Evolutionary conservation across 1,140 invertebrate species (phyloP).

Genomic region (Pseudomyrmex flavicornis): DNA sequence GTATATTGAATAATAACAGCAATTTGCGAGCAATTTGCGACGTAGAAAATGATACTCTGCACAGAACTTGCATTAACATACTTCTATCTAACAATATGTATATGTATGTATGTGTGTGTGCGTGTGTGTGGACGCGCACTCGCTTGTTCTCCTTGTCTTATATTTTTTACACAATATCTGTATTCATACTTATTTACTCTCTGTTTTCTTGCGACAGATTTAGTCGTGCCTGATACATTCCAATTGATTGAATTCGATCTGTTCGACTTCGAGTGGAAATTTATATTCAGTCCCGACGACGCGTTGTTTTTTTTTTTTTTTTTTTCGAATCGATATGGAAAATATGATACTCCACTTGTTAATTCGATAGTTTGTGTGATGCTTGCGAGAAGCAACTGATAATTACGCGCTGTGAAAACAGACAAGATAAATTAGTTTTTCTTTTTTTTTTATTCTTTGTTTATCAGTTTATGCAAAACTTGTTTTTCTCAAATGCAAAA

Average conservation of each 20-base stretch:
- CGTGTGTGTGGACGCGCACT: no score
- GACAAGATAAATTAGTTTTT: not conserved
- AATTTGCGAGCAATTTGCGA: constrained; percentile 15
- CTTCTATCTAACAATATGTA: not conserved
- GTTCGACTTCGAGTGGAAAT: not conserved
- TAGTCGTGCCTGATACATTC: not conserved
- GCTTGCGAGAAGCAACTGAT: not conserved
- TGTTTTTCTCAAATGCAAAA: not conserved
- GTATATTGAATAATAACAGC: not conserved
- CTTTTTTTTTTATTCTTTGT: no score
- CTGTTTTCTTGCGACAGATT: not conserved
- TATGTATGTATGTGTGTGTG: no score
- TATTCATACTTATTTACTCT: not conserved
- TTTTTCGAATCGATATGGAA: constrained; percentile 24
- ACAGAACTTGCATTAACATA: not conserved
- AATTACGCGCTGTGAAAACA: constrained; percentile 24
- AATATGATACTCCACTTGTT: not conserved
- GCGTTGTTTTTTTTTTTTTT: not conserved
- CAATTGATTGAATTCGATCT: constrained; percentile 42
- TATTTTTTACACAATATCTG: not conserved
- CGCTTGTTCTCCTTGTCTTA: not conserved
- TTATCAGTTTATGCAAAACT: no score
- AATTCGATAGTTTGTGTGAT: not conserved
- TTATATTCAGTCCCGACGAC: not conserved
- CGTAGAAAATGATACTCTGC: not conserved